Evolutionary conservation across 1,140 invertebrate species (phyloP), one percentile per base, ranked within the genome.

Genomic region (Panagrolaimus sp.): DNA sequence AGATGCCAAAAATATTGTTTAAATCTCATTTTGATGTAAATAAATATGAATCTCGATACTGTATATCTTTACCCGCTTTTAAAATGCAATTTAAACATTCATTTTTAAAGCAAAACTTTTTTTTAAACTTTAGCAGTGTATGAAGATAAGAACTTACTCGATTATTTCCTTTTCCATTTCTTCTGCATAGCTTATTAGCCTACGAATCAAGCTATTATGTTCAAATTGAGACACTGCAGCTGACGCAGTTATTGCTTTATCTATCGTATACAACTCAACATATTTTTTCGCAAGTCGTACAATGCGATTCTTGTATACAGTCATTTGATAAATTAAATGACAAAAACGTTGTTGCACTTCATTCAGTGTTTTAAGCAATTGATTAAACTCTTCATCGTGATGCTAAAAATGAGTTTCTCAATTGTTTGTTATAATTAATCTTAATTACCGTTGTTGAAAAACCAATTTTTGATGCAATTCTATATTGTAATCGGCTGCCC

Each of bases 321-420:
- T 70, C 8, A 79, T 62, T 24, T 71, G 65, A 67, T 80, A 78
- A 17, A 78, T 62, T 28, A 78, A 71, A 67, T 79, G 76, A 63
- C 73, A 80, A 15, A 78, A 55, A 17, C 73, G 63, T 21, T 73
- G 74, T 52, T 78, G 74, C 7, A 74, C 72, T n/a, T 64, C 65
- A 45, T 77, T 77, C n/a, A 78, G 52, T 15, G 43, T 26, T 43
- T 28, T 44, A 21, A 78, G 45, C 52, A 79, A 58, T 63, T 58
- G 46, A 15, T 76, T 70, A 45, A 78, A 78, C 17, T 77, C 76
- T 28, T 48, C 65, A 47, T 77, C 76, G 43, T 55, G 63, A 28
- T 63, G 70, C 73, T 75, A 32, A 63, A 74, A 63, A 12, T 43
- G 28, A 4, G 43, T 4, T 24, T 43, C 21, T 72, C 67, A 14